Evolutionary conservation across 2,113 vertebrate species (phyloP), one percentile per base, ranked within the genome.

Genomic region (Hemibates koningsi): DNA sequence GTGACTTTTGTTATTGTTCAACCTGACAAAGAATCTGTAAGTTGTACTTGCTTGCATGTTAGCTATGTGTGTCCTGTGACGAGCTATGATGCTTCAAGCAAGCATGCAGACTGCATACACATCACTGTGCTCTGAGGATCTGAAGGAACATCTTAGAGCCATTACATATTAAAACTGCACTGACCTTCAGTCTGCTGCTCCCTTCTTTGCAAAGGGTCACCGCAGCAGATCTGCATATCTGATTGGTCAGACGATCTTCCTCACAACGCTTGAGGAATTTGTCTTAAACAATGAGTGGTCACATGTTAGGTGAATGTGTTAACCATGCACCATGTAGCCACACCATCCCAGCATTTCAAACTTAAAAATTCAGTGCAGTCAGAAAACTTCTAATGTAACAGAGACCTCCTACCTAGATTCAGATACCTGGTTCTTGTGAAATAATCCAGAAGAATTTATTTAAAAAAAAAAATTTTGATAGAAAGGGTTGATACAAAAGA

Each of bases 271-370:
- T 21, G 63, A 3, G 34, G 34, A 41, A 68, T 41, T 68, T 41
- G 34, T 0, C 66, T 24, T 36, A 16, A 71, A 71, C 66, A 3
- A 41, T 4, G 4, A 68, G 36, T 0, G 36, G n/a, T 68, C 63
- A 1, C 34, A 1, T 68, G 36, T 68, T 41, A 14, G 0, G 36
- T 2, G n/a, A 68, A 38, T 1, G 36, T 68, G 11, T 41, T 68
- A 68, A 68, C 36, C 36, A 68, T 14, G 12, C 63, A 68, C n/a
- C 6, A 6, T 14, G 19, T 38, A 68, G 36, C 36, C 63, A 24
- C 6, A n/a, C 59, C 32, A 63, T 0, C n/a, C 34, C 66, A 71
- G n/a, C 66, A 43, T 71, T 68, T 68, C 36, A 41, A 68, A 1
- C 19, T 41, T 68, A 41, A 68, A 68, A 9, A 21, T 68, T 41